Base-by-base conservation (phyloP, 2,113 vertebrate species). In the Callocephalon fimbriatum region DNA sequence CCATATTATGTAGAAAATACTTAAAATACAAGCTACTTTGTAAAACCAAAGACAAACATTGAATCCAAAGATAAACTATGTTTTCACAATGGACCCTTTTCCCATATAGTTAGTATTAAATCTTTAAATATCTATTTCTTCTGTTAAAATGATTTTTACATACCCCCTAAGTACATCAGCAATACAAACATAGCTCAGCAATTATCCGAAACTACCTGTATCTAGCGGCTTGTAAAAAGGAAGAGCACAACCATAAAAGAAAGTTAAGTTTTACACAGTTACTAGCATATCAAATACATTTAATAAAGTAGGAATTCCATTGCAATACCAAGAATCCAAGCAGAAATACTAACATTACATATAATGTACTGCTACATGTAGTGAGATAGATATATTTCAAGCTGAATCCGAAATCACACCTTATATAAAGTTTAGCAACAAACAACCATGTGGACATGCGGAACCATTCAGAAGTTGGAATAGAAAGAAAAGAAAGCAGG, bases 1-100 rank as follows among this genome's bases (percentile, higher is more conserved):
- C 98, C 98, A 98, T 98, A 98, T 98, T 98, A 99, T 98, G 98
- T 99, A 99, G 98, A 99, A 99, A 99, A 98, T 99, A 98, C 98
- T 98, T 98, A 98, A 98, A 99, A 98, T 98, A 98, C 98, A 98
- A 98, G 98, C 98, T 99, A 99, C 98, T 99, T 99, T 99, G 98
- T 98, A 98, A 99, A 99, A 99, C 98, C 98, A 99, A 99, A 99
- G 98, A 99, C 98, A 98, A 98, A 99, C 98, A 98, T 98, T 98
- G 98, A 99, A 98, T 99, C 98, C 98, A 98, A 98, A 98, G 98
- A 98, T 98, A 98, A 98, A 98, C 98, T 98, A 98, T 98, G 98
- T 98, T 98, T 98, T 98, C 98, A 99, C 98, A 98, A 99, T 98
- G 98, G 98, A 98, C 98, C 98, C 98, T 98, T 98, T 97, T 96